Percentiles rank a stretch among this genome's conserved stretches.
phyloP scores from a whole-genome alignment of 2,888 invertebrate genomes.

The Phortica okadai region DNA sequence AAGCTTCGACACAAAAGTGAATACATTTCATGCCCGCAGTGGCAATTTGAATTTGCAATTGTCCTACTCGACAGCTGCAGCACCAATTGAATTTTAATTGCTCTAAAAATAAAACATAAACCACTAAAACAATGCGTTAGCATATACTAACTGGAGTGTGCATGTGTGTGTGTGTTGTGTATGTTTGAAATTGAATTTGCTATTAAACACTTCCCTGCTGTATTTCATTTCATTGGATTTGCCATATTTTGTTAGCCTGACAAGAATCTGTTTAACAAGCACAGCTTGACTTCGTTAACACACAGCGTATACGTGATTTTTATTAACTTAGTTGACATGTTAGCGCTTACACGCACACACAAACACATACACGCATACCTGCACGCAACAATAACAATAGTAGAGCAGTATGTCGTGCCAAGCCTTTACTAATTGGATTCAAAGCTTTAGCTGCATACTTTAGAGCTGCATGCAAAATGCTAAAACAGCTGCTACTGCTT shows the following conservation, averaged over 20 bases:
- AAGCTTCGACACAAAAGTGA: neutral
- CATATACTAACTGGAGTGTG: neutral
- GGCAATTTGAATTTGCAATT: neutral
- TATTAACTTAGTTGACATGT: constrained; percentile 17
- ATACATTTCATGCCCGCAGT: neutral
- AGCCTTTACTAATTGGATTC: neutral
- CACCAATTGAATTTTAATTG: constrained; percentile 1
- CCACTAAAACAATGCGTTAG: neutral
- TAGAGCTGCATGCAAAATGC: neutral
- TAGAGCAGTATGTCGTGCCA: neutral
- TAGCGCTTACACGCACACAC: neutral
- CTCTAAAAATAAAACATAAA: neutral
- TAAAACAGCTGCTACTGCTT: neutral
- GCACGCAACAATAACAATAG: neutral
- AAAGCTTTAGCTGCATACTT: neutral
- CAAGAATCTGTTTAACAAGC: neutral
- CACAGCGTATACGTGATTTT: constrained; percentile 1
- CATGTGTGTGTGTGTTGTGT: neutral
- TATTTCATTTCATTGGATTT: constrained; percentile 11
- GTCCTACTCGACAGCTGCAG: neutral
- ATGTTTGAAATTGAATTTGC: neutral
- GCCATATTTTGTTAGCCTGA: neutral
- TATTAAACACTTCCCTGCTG: neutral
- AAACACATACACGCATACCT: neutral
- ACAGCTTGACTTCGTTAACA: neutral